Conservation (phyloP, 1,140 invertebrate species). For the Cyclina sinensis region DNA sequence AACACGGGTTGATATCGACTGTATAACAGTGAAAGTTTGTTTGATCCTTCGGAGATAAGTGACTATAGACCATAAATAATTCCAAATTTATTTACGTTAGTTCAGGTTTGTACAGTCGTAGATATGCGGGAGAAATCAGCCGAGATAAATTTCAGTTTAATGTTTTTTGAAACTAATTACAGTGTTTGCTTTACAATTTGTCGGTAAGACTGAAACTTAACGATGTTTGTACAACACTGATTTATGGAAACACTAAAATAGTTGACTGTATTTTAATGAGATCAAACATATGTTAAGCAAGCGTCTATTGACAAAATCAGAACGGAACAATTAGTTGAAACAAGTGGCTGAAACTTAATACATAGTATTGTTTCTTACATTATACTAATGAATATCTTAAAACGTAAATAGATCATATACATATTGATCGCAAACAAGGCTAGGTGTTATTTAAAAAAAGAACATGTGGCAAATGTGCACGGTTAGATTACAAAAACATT, state of each 20-base stretch:
- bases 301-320: neutral
- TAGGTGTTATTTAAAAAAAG: neutral
- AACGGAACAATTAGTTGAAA: neutral
- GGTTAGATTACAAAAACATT: too few species aligned
- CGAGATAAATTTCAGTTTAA: neutral
- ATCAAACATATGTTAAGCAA: neutral
- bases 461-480: too few species aligned
- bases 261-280: neutral
- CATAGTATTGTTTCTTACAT: neutral
- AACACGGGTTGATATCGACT: too few species aligned
- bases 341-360: neutral
- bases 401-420: neutral
- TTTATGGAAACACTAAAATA: neutral
- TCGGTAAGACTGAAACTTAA: neutral
- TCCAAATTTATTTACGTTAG: too few species aligned
- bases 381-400: too few species aligned
- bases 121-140: neutral
- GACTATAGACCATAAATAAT: too few species aligned
- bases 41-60: too few species aligned
- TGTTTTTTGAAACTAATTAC: neutral
- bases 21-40: too few species aligned
- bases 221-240: neutral
- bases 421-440: neutral
- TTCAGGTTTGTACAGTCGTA: neutral
- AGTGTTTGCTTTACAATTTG: neutral